These are phyloP conservation scores for Tenthredo notha DNA, from an alignment of 2,888 invertebrate genomes.

Conservation along the genomic window DNA sequence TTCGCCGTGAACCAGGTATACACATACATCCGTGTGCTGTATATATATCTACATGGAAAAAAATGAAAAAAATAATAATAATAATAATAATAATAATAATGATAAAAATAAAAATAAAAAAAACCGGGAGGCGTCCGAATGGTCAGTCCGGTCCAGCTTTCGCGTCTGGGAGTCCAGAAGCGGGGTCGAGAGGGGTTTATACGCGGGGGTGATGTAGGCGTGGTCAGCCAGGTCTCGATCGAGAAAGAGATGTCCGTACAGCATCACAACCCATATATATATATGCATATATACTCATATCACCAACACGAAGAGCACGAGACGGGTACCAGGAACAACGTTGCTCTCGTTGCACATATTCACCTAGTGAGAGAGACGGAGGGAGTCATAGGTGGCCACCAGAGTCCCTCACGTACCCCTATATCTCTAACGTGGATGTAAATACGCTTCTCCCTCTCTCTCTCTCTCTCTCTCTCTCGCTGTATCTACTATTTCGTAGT, in stretches of 20 bases:
- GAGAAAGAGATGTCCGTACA: conserved; percentile 64
- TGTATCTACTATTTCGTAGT: not conserved
- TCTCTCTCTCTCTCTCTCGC: not conserved
- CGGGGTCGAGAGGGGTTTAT: conserved; percentile 8
- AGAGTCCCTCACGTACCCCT: not conserved
- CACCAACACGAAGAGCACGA: not conserved
- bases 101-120: not conserved
- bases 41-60: not conserved
- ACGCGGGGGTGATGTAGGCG: conserved; percentile 70
- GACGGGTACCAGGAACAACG: conserved; percentile 33
- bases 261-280: not conserved
- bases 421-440: conserved; percentile 1
- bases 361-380: conserved; percentile 54
- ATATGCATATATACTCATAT: not conserved
- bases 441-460: not conserved
- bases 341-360: conserved; percentile 16
- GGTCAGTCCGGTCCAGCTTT: conserved; percentile 36
- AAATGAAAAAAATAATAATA: not conserved
- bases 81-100: not conserved
- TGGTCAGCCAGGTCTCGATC: conserved; percentile 53
- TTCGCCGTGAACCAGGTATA: not conserved
- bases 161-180: conserved; percentile 41
- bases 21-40: not conserved
- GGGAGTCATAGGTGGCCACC: conserved; percentile 56
- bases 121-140: conserved; percentile 37